Percentiles rank a stretch among this genome's conserved stretches.
Conservation (phyloP, 2,888 invertebrate genomes). For the Zygothrica quintamaculata region DNA sequence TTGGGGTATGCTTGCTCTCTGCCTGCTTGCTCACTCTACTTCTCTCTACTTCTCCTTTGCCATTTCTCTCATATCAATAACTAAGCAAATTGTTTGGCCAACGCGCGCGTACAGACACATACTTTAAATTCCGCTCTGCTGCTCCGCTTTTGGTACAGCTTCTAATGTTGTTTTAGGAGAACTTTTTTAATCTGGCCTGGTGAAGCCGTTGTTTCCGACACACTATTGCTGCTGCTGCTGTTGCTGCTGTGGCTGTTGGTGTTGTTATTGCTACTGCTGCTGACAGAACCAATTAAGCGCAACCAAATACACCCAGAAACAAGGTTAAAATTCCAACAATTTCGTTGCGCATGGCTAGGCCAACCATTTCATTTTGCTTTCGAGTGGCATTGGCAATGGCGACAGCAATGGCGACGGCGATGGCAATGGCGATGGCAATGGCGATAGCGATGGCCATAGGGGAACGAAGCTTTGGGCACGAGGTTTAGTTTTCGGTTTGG, state of each 20-base stretch:
- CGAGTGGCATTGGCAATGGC: conserved; percentile 42
- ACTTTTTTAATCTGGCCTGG: conserved; percentile 76
- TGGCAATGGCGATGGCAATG: not conserved
- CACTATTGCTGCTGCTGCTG: conserved; percentile 29
- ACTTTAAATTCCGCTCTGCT: conserved; percentile 67
- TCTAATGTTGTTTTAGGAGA: conserved; percentile 77
- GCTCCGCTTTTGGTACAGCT: conserved; percentile 46
- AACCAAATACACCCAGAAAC: conserved; percentile 71
- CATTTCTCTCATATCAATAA: conserved; percentile 68
- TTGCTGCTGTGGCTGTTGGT: conserved; percentile 25
- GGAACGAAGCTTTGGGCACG: not conserved
- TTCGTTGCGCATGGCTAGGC: conserved; percentile 70
- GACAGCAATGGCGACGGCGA: not conserved
- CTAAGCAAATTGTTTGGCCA: conserved; percentile 77
- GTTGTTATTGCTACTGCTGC: conserved; percentile 57
- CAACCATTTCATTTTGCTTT: conserved; percentile 55
- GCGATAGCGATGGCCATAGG: conserved; percentile 8
- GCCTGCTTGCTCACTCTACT: conserved; percentile 1
- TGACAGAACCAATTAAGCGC: conserved; percentile 81
- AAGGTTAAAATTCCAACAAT: conserved; percentile 79
- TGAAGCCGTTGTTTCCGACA: conserved; percentile 15
- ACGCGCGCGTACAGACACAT: conserved; percentile 65
- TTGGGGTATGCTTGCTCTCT: conserved; percentile 15
- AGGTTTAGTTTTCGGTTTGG: too few relatives aligned
- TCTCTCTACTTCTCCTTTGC: conserved; percentile 5